Evolutionary conservation across 1,140 invertebrate genomes (phyloP).

Genomic region (Bombus superbus): DNA sequence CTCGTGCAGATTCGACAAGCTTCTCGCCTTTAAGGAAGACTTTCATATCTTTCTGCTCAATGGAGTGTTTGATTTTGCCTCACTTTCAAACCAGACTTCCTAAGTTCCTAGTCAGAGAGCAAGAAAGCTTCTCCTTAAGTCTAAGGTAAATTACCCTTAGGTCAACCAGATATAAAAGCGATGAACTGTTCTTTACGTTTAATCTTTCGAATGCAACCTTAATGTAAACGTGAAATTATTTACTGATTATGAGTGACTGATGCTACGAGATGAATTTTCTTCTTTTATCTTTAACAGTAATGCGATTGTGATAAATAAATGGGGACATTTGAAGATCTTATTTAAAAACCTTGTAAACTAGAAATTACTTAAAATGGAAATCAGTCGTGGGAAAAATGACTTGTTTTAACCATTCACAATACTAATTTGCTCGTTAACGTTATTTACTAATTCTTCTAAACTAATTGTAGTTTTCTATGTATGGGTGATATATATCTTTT

Average conservation of each 20-base stretch:
- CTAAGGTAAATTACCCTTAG: conserved; percentile 21
- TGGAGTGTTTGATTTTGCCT: conserved; percentile 29
- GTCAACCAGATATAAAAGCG: background rate
- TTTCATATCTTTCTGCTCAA: background rate
- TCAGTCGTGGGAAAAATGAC: background rate
- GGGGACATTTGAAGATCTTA: background rate
- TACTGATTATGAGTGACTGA: background rate
- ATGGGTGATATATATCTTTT: no score
- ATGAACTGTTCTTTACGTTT: background rate
- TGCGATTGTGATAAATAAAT: background rate
- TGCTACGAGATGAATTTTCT: background rate
- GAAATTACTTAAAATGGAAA: background rate
- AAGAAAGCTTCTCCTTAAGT: conserved; percentile 24
- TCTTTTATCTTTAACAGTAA: background rate
- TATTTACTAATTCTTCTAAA: background rate
- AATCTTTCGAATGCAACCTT: background rate
- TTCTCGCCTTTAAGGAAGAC: conserved; percentile 20
- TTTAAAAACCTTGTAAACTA: background rate
- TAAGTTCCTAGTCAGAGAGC: background rate
- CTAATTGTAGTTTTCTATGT: background rate
- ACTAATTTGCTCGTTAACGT: background rate
- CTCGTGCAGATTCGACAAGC: conserved; percentile 2
- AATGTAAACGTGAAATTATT: background rate
- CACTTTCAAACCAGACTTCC: conserved; percentile 23
- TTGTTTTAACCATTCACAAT: background rate